Percentiles rank a stretch among this genome's conserved stretches.
phyloP scores from a whole-genome alignment of 2,113 vertebrate genomes.

The Stigmatopora nigra region DNA sequence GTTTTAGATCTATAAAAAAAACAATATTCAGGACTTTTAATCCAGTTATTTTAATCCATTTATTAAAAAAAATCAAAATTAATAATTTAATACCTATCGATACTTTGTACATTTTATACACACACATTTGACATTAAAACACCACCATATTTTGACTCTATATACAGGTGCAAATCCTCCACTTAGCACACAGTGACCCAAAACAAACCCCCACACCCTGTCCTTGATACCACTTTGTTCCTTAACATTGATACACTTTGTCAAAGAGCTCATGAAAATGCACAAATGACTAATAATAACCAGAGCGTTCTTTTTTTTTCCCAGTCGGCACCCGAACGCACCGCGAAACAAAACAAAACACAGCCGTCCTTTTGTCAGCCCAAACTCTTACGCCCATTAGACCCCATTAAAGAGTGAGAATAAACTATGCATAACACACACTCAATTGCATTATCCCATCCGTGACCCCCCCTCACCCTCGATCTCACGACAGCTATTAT shows the following conservation, averaged over 20 bases:
- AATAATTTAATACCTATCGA: constrained; percentile 59
- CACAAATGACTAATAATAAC: constrained; percentile 2
- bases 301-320: not conserved
- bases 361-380: constrained; percentile 39
- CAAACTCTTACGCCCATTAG: constrained; percentile 59
- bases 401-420: constrained; percentile 51
- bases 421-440: constrained; percentile 63
- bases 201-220: not conserved
- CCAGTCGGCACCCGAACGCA: constrained; percentile 7
- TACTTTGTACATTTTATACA: constrained; percentile 6
- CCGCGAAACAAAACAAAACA: constrained; percentile 45
- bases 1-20: too few relatives aligned
- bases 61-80: too few relatives aligned
- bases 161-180: constrained; percentile 18
- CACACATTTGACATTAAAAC: not conserved
- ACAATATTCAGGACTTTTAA: too few relatives aligned
- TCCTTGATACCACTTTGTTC: constrained; percentile 1
- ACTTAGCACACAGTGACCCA: constrained; percentile 13
- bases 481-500: constrained; percentile 56
- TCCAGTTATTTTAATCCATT: too few relatives aligned
- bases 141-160: not conserved
- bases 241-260: constrained; percentile 10
- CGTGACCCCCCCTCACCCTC: constrained; percentile 16
- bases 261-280: constrained; percentile 19
- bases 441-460: constrained; percentile 53